Evolutionary conservation across 2,113 vertebrate genomes (phyloP).

Genomic region (Entomyzon cyanotis): DNA sequence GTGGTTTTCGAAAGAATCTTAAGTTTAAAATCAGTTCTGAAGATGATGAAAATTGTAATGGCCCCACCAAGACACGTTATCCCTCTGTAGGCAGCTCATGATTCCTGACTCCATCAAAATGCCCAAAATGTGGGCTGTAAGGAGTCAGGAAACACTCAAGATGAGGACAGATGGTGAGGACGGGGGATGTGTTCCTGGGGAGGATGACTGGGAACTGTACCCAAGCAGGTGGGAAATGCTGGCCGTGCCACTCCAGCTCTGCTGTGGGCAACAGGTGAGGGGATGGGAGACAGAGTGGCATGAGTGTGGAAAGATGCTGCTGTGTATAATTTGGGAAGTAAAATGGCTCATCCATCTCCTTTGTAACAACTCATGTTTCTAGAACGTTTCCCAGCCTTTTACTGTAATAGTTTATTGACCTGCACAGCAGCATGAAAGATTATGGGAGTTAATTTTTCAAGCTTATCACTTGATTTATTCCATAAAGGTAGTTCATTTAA

Average conservation of each 20-base stretch:
- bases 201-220: background rate
- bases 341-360: background rate
- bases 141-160: background rate
- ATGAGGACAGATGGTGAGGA: background rate
- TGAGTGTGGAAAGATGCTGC: background rate
- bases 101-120: background rate
- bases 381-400: slow-evolving; percentile 20
- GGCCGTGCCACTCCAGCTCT: background rate
- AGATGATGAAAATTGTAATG: background rate
- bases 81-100: background rate
- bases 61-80: rapidly evolving
- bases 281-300: background rate
- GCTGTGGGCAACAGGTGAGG: background rate
- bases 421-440: background rate
- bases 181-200: background rate
- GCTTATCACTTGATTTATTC: slow-evolving; percentile 48
- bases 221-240: background rate
- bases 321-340: background rate
- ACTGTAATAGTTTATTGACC: slow-evolving; percentile 48
- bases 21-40: background rate
- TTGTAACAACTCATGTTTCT: background rate
- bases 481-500: slow-evolving; percentile 45
- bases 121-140: background rate
- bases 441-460: slow-evolving; percentile 47
- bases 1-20: background rate